phyloP scores from a whole-genome alignment of 2,113 vertebrate species.

The Corvus hawaiiensis region DNA sequence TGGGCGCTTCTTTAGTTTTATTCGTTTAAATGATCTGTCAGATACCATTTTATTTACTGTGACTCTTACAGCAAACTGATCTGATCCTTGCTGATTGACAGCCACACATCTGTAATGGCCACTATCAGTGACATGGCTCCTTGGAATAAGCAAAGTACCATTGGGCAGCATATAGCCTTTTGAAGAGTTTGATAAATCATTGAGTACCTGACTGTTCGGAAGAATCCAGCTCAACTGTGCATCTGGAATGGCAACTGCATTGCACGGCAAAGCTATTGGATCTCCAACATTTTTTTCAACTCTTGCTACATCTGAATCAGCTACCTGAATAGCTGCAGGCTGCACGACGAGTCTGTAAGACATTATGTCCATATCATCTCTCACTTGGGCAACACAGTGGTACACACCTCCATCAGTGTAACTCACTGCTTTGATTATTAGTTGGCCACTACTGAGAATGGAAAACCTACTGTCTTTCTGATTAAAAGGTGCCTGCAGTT shows the following conservation, averaged over 20 bases:
- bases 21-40: conserved; percentile 60
- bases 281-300: conserved; percentile 71
- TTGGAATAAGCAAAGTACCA: conserved; percentile 77
- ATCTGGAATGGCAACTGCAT: conserved; percentile 73
- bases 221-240: conserved; percentile 87
- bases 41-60: conserved; percentile 67
- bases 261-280: conserved; percentile 73
- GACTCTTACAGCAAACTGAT: conserved; percentile 73
- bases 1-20: conserved; percentile 69
- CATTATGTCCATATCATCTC: conserved; percentile 66
- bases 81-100: conserved; percentile 79
- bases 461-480: conserved; percentile 70
- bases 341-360: conserved; percentile 77
- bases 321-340: conserved; percentile 56
- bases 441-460: conserved; percentile 69
- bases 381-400: conserved; percentile 77
- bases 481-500: conserved; percentile 66
- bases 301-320: conserved; percentile 38
- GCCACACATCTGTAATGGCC: conserved; percentile 89
- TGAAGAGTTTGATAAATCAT: conserved; percentile 66
- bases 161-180: conserved; percentile 66
- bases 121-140: conserved; percentile 69
- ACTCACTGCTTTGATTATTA: conserved; percentile 68
- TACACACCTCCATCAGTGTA: conserved; percentile 81
- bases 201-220: conserved; percentile 72